A percentile compares a stretch with the other conserved stretches of the same genome.
These are phyloP conservation scores for Cuniculus paca DNA, from an alignment of 2,797 vertebrate species.

Conservation along the genomic window DNA sequence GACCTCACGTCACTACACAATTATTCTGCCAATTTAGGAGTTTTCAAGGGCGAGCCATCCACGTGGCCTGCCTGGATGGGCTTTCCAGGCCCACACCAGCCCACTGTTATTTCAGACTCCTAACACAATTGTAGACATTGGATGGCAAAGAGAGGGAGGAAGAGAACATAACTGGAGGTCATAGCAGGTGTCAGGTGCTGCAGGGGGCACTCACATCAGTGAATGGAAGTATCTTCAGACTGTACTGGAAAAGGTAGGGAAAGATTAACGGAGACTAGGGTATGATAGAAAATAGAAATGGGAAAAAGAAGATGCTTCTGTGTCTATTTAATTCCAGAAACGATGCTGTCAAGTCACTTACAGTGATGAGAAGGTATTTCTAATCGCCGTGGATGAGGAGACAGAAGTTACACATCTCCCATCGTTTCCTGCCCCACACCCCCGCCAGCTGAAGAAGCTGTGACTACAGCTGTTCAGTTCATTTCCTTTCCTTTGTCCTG, in stretches of 20 bases:
- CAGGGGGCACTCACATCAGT: background rate
- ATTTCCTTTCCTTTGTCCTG: conserved; percentile 10
- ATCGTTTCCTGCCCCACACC: background rate
- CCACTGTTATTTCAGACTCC: background rate
- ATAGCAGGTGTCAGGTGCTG: background rate
- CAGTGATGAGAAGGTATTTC: background rate
- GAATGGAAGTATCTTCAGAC: background rate
- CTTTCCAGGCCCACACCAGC: background rate
- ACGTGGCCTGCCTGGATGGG: too few relatives aligned
- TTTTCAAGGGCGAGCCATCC: conserved; percentile 14
- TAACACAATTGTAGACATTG: background rate
- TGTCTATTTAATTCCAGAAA: background rate
- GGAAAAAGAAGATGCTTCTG: background rate
- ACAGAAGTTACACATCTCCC: background rate
- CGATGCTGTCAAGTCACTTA: background rate
- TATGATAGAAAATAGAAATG: background rate
- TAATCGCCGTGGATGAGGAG: background rate
- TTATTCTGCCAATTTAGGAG: background rate
- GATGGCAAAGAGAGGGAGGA: background rate
- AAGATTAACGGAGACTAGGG: background rate
- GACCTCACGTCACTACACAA: background rate
- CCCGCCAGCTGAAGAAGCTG: background rate
- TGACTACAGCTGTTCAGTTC: background rate
- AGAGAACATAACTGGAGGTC: background rate
- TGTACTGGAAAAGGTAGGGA: background rate